A percentile compares a stretch with the other conserved stretches of the same genome.
phyloP scores from a whole-genome alignment of 2,113 vertebrate species.

The Bothrops jararaca region DNA sequence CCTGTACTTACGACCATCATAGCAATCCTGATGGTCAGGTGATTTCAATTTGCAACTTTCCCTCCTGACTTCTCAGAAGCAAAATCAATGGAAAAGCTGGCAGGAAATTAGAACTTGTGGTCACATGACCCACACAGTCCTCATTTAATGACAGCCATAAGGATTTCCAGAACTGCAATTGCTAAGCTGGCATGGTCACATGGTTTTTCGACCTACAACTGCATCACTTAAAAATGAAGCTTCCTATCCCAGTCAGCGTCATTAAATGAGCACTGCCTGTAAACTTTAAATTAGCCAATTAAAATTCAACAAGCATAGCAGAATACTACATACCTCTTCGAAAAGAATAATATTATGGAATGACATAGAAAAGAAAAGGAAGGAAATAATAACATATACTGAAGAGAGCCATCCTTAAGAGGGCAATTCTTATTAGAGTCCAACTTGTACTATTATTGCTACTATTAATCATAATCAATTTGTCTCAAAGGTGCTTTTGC shows the following conservation, averaged over 20 bases:
- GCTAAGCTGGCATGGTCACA: background rate
- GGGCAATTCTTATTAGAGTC: background rate
- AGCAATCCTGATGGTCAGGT: background rate
- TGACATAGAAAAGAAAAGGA: background rate
- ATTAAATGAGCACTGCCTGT: background rate
- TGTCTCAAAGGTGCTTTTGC: background rate
- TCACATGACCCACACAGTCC: background rate
- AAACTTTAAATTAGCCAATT: background rate
- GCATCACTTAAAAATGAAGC: background rate
- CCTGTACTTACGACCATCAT: background rate
- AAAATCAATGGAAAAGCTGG: background rate
- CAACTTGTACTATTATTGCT: background rate
- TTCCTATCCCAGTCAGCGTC: background rate
- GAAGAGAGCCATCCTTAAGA: background rate
- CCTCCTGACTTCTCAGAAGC: background rate
- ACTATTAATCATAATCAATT: background rate
- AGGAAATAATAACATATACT: background rate
- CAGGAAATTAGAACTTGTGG: background rate
- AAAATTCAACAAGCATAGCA: background rate
- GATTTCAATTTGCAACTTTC: background rate
- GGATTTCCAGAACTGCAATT: background rate
- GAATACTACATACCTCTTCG: background rate
- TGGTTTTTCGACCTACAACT: background rate
- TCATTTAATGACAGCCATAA: background rate
- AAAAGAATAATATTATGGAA: background rate